phyloP scores from a whole-genome alignment of 2,888 invertebrate species.

The Plagodis dolabraria region DNA sequence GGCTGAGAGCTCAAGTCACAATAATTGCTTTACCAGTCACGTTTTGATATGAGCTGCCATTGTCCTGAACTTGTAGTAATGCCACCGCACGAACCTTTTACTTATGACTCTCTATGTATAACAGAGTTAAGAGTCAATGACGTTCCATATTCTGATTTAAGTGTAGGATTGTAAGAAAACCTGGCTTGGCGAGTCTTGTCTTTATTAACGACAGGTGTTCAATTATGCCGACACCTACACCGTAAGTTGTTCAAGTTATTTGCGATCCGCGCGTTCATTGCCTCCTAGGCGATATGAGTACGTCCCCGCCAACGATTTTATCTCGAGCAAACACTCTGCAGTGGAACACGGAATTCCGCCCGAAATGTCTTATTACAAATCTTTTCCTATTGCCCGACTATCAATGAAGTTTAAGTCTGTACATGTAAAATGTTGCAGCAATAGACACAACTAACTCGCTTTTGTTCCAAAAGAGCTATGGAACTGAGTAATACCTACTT shows the following conservation, averaged over 20 bases:
- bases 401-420: no score
- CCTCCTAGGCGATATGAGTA: conserved; percentile 26
- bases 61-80: conserved; percentile 2
- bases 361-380: not conserved
- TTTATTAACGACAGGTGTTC: conserved; percentile 49
- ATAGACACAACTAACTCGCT: conserved; percentile 19
- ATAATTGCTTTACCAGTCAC: conserved; percentile 18
- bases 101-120: no score
- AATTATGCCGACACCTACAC: conserved; percentile 46
- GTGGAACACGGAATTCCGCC: not conserved
- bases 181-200: conserved; percentile 2
- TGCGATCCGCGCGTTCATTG: conserved; percentile 52
- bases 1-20: conserved; percentile 5
- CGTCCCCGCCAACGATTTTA: conserved; percentile 33
- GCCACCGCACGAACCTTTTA: no score
- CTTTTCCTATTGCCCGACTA: no score
- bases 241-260: conserved; percentile 43
- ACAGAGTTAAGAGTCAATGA: not conserved
- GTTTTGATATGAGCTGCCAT: conserved; percentile 20
- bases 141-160: conserved; percentile 3
- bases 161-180: conserved; percentile 13
- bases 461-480: conserved; percentile 34
- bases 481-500: conserved; percentile 44
- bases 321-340: conserved; percentile 37
- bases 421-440: conserved; percentile 3